phyloP scores from a whole-genome alignment of 2,113 vertebrate species.

The Solea solea region DNA sequence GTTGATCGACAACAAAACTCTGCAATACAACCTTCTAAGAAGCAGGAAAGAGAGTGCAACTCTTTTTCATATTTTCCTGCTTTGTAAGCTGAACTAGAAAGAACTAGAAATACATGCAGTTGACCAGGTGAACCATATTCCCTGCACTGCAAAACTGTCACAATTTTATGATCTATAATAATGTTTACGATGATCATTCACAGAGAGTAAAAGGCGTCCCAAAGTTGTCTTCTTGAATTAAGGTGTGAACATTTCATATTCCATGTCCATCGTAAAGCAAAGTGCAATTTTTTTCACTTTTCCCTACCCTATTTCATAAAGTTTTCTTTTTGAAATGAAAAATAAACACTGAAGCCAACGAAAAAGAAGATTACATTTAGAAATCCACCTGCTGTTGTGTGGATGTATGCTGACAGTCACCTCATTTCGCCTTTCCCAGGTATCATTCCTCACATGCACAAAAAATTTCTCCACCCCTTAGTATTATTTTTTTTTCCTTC shows the following conservation, averaged over 20 bases:
- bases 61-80: background rate
- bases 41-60: background rate
- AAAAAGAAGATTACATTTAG: background rate
- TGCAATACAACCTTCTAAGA: background rate
- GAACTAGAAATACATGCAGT: background rate
- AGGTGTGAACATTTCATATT: background rate
- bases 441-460: slow-evolving; percentile 8
- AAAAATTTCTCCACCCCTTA: slow-evolving; percentile 12
- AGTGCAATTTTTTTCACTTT: background rate
- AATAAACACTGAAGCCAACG: background rate
- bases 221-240: background rate
- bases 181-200: no score
- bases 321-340: background rate
- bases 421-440: slow-evolving; percentile 52
- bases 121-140: background rate
- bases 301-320: background rate
- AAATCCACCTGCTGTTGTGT: background rate
- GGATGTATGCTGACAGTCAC: slow-evolving; percentile 25
- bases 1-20: background rate
- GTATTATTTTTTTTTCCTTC: background rate
- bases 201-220: no score
- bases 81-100: background rate
- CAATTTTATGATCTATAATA: no score
- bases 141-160: background rate
- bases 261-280: background rate